Conservation (phyloP, 2,113 vertebrate species). For the Seriola dumerili region DNA sequence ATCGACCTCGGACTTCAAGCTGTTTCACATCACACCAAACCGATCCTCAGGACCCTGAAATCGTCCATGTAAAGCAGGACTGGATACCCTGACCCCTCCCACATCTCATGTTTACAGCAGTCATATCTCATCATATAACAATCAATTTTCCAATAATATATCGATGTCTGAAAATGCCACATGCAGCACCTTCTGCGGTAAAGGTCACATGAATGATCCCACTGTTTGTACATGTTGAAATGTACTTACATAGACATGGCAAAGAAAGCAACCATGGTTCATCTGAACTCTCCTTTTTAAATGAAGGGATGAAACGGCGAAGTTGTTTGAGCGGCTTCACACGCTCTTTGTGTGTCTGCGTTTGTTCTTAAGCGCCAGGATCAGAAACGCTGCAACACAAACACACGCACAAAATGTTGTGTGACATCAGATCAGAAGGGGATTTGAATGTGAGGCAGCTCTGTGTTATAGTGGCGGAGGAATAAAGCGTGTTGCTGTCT, state of each 20-base stretch:
- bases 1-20: too few species aligned
- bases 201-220: constrained; percentile 20
- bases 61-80: too few species aligned
- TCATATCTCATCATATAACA: neutral
- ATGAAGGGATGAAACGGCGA: neutral
- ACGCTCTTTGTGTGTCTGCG: neutral
- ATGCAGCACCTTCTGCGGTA: neutral
- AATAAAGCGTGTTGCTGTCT: neutral
- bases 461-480: neutral
- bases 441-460: neutral
- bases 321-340: neutral
- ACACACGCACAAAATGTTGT: neutral
- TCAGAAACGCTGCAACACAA: neutral
- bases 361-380: neutral
- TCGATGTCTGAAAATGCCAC: constrained; percentile 12
- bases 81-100: neutral
- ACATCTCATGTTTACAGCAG: neutral
- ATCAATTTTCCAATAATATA: neutral
- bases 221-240: neutral
- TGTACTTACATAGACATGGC: neutral
- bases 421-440: neutral
- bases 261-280: neutral
- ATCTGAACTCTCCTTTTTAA: neutral
- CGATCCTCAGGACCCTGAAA: too few species aligned
- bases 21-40: too few species aligned